Base-by-base conservation (phyloP, 2,797 vertebrate species). In the Acropternis orthonyx region DNA sequence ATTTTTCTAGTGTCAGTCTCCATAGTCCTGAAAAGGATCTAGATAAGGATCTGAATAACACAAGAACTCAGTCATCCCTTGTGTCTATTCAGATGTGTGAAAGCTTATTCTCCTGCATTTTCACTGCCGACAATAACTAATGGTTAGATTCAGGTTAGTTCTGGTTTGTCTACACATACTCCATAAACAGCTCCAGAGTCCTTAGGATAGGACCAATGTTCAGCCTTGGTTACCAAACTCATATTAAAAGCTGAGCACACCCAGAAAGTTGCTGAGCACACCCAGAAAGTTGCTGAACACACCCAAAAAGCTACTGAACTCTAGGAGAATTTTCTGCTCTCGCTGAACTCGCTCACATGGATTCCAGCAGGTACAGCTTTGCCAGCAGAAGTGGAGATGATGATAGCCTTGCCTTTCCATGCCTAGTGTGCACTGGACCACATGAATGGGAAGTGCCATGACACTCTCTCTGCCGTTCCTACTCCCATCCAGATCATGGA, bases 391-490 rank as follows among this genome's bases (percentile, higher is more conserved):
- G 8, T 23, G 44, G 32, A 55, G 52, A 14, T 15, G 37, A 6
- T 36, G 16, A 6, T 4, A 67, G 44, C 34, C 52, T 32, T 52
- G 28, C n/a, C 28, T 79, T 95, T 65, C 73, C 41, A 46, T 27
- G 4, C 24, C 34, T 12, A 10, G 19, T 15, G 30, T n/a, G 8
- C 0, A 2, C 32, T 55, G 62, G 37, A 15, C 36, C 56, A 17
- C 0, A 0, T 52, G 34, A 62, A 34, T 0, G 1, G 63, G 20
- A 61, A 43, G 46, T 34, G 32, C 63, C 0, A 0, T 22, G 48
- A 30, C 22, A 24, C 21, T 10, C 41, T 76, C 23, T 32, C 48
- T 52, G 1, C 39, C 43, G 52, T 49, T 52, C 43, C 44, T 32
- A 1, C 32, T 93, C 36, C 39, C 36, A 4, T 28, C 34, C 74